Evolutionary conservation across 1,140 invertebrate species (phyloP).

Genomic region (Drosophila elegans): DNA sequence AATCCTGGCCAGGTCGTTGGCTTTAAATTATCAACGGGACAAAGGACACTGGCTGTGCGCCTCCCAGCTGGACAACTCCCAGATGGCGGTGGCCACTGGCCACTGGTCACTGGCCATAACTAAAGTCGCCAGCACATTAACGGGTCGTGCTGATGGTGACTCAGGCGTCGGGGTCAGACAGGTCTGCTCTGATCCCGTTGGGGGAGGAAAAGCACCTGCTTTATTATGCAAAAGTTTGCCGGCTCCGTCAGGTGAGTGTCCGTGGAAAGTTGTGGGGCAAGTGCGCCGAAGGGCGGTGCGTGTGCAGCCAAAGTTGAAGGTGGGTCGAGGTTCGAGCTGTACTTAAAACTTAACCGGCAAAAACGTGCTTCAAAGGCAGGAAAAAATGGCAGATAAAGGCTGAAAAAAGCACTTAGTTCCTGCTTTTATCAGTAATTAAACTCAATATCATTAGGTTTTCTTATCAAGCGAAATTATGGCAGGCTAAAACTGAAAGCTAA

Average conservation of each 20-base stretch:
- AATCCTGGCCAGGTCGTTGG: conserved; percentile 65
- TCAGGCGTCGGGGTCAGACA: conserved; percentile 41
- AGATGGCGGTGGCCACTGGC: conserved; percentile 24
- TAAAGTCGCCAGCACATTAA: conserved; percentile 52
- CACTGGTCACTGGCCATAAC: conserved; percentile 31
- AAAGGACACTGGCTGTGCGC: conserved; percentile 27
- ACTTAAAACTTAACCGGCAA: conserved; percentile 16
- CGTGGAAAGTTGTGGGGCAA: conserved; percentile 33
- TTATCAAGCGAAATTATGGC: conserved; percentile 6
- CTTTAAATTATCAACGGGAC: conserved; percentile 56
- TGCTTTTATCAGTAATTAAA: conserved; percentile 41
- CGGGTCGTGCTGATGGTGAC: conserved; percentile 36
- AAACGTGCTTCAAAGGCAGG: conserved; percentile 14
- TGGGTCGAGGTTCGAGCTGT: conserved; percentile 1
- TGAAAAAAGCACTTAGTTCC: conserved; percentile 32
- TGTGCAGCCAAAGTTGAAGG: conserved; percentile 29
- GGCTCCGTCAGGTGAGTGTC: conserved; percentile 53
- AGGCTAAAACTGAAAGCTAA: not conserved
- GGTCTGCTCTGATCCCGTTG: conserved; percentile 36
- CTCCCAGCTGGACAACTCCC: conserved; percentile 37
- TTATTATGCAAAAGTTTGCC: conserved; percentile 72
- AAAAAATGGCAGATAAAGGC: conserved; percentile 16
- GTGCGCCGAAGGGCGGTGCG: conserved; percentile 9
- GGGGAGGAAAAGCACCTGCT: conserved; percentile 54
- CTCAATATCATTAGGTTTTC: conserved; percentile 18